These are phyloP conservation scores for Lasioglossum zephyrum DNA, from an alignment of 2,888 invertebrate species.

Conservation along the genomic window DNA sequence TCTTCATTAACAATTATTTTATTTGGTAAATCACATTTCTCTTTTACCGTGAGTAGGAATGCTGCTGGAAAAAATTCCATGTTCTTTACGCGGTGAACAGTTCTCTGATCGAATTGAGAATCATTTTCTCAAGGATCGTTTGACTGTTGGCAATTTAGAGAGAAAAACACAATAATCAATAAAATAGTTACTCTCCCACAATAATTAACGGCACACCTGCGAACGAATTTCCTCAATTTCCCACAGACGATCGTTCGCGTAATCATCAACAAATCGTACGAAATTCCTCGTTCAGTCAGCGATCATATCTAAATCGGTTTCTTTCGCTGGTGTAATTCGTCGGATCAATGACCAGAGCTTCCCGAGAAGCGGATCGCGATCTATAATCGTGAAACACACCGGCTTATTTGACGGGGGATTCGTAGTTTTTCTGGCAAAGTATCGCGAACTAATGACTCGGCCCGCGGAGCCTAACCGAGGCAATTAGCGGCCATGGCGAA, in stretches of 20 bases:
- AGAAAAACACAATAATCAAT: neutral
- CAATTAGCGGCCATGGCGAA: slow-evolving; percentile 26
- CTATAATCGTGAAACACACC: neutral
- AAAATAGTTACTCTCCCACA: neutral
- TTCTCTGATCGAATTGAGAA: no score
- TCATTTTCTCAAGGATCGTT: neutral
- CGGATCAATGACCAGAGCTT: neutral
- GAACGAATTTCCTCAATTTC: neutral
- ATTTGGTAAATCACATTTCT: neutral
- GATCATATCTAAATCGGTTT: neutral
- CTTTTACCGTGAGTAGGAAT: neutral
- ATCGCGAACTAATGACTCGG: slow-evolving; percentile 30
- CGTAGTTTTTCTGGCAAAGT: neutral
- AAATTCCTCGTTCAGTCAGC: neutral
- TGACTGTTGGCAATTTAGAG: neutral
- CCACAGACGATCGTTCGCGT: neutral
- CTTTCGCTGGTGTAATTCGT: neutral
- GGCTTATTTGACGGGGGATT: neutral
- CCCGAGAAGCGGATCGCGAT: neutral
- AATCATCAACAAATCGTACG: neutral
- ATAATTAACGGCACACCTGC: neutral
- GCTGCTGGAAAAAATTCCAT: neutral
- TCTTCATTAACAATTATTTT: neutral
- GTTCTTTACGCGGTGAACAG: neutral
- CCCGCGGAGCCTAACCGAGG: slow-evolving; percentile 7